Evolutionary conservation across 2,888 invertebrate species (phyloP).

Genomic region (Leptinotarsa rubiginosa): DNA sequence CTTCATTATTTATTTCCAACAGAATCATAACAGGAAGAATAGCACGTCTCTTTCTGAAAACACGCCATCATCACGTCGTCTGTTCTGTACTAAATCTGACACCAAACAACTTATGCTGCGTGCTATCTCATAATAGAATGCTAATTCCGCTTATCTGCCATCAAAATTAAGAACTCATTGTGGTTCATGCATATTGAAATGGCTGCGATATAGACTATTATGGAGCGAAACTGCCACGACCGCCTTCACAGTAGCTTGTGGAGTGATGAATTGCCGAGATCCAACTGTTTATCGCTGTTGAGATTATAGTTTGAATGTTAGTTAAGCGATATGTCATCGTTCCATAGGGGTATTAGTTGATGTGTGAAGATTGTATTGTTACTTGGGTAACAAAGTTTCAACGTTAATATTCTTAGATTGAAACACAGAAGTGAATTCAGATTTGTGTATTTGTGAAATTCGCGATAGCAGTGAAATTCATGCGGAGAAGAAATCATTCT

Average conservation of each 20-base stretch:
- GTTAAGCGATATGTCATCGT: background rate
- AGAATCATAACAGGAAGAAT: background rate
- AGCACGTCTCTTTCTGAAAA: background rate
- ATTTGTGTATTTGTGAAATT: no score
- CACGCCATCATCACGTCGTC: background rate
- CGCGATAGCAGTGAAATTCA: no score
- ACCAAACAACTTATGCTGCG: background rate
- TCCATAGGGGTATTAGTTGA: background rate
- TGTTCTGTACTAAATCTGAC: background rate
- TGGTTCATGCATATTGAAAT: slow-evolving; percentile 17
- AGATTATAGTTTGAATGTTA: background rate
- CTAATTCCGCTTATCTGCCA: slow-evolving; percentile 5
- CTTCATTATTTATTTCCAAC: no score
- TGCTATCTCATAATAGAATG: slow-evolving; percentile 4
- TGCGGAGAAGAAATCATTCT: no score
- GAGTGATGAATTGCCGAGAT: slow-evolving; percentile 1
- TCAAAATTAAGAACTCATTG: slow-evolving; percentile 16
- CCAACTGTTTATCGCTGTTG: background rate
- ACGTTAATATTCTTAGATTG: no score
- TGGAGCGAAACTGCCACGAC: background rate
- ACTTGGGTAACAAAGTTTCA: background rate
- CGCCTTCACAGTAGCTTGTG: background rate
- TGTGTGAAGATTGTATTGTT: background rate
- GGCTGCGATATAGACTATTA: background rate
- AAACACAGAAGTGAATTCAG: no score